Base-by-base conservation (phyloP, 2,888 invertebrate genomes). In the Ashinkailepas kermadecensis region DNA sequence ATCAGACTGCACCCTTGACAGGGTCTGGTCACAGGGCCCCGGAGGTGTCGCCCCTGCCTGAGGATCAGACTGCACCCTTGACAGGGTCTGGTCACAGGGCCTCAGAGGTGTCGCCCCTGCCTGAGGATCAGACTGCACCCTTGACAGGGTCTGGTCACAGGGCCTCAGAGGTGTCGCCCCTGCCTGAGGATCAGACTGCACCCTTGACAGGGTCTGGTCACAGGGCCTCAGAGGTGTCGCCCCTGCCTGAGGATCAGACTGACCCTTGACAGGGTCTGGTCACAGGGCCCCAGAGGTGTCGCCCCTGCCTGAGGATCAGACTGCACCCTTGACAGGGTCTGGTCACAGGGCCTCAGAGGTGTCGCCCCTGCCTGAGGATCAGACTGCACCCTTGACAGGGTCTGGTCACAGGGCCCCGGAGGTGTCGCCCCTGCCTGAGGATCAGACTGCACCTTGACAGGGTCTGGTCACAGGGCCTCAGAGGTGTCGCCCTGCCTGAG, bases 221-320 rank as follows among this genome's bases (percentile, higher is more conserved):
- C 85, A 94, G 94, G 89, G 93, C 94, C 62, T 97, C 96, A 57
- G 93, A 94, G 88, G 95, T 99, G 82, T 65, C 65, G 18, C 65
- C 39, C 4, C 39, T 39, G 2, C 39, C 39, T 39, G 39, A 39
- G 4, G 39, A 4, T 39, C 39, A 39, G 39, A 39, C 39, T 39
- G 39, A 39, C 39, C 39, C 39, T 39, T 39, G 39, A 39, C 39
- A 39, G 39, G 39, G 39, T 39, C 39, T 39, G 39, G 1, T 39
- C 39, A 13, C 85, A 94, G 94, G 89, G 93, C 94, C 62, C 97
- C 96, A 57, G 93, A 94, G 88, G 95, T 99, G 82, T 65, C 65
- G 18, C 65, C 39, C 4, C 39, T 39, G 2, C 39, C 39, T 39
- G 39, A 39, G 4, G 39, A 4, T 39, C 39, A 39, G 39, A 39